Evolutionary conservation across 2,113 vertebrate genomes (phyloP).

Genomic region (Apus apus): DNA sequence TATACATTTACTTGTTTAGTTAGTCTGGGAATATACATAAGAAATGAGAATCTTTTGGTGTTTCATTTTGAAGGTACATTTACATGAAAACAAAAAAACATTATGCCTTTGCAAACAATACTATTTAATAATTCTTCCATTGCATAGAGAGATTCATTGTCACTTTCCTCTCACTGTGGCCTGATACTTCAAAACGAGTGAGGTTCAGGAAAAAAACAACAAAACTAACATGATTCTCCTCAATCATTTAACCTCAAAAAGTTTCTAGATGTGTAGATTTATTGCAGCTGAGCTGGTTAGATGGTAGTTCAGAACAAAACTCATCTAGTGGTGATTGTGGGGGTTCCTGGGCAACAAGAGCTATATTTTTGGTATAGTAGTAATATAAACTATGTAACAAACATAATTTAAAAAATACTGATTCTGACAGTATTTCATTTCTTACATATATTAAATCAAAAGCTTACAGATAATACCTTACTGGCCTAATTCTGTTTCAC

Average conservation of each 20-base stretch:
- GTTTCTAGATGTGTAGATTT: not conserved
- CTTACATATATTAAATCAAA: not conserved
- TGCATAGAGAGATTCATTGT: not conserved
- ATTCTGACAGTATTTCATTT: not conserved
- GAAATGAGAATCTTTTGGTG: not conserved
- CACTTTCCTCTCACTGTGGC: not conserved
- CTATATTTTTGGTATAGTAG: not conserved
- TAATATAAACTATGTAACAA: not conserved
- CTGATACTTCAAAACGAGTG: not conserved
- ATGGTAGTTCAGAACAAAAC: not conserved
- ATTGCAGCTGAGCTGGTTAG: not conserved
- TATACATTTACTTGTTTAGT: constrained; percentile 66
- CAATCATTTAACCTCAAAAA: not conserved
- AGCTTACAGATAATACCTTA: not conserved
- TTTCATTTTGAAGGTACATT: not conserved
- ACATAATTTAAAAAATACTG: not conserved
- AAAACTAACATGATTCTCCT: not conserved
- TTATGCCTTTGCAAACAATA: not conserved
- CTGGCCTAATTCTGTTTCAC: not conserved
- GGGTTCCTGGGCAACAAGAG: not conserved
- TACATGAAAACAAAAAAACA: not conserved
- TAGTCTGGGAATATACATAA: constrained; percentile 29
- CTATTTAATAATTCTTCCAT: not conserved
- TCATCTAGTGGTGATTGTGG: not conserved
- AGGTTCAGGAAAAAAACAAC: not conserved